Evolutionary conservation across 2,113 vertebrate species (phyloP).

Genomic region (Hyperopisus bebe): DNA sequence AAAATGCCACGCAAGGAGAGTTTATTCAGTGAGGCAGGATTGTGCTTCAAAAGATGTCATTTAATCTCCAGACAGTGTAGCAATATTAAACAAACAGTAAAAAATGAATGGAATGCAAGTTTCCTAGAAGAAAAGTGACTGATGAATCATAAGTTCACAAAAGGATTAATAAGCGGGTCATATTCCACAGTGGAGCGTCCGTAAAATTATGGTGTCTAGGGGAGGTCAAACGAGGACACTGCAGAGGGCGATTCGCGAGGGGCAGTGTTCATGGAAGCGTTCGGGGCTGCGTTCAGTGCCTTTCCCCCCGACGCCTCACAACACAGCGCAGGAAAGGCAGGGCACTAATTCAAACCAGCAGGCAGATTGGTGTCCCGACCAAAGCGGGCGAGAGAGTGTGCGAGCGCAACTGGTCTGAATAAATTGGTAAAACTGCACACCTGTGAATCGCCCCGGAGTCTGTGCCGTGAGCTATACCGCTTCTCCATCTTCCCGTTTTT

Average conservation of each 20-base stretch:
- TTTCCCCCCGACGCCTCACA: neutral
- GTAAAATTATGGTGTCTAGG: neutral
- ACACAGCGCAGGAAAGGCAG: neutral
- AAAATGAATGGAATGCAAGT: neutral
- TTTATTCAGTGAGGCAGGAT: neutral
- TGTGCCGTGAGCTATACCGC: neutral
- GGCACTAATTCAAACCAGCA: constrained; percentile 20
- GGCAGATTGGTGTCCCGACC: neutral
- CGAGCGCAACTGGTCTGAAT: neutral
- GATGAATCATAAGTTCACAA: neutral
- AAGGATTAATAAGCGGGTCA: neutral
- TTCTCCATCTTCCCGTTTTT: neutral
- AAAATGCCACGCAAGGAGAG: neutral
- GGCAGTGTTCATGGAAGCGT: neutral
- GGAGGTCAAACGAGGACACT: constrained; percentile 10
- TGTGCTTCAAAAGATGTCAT: neutral
- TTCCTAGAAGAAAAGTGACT: neutral
- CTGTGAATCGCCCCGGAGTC: neutral
- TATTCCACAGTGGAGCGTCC: neutral
- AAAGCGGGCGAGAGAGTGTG: neutral
- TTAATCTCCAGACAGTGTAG: neutral
- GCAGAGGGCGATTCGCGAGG: neutral
- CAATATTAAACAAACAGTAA: neutral
- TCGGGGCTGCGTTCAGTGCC: neutral
- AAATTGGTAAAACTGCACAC: neutral